Evolutionary conservation across 2,797 vertebrate species (phyloP), one percentile per base, ranked within the genome.

Genomic region (Etheostoma nigrum): DNA sequence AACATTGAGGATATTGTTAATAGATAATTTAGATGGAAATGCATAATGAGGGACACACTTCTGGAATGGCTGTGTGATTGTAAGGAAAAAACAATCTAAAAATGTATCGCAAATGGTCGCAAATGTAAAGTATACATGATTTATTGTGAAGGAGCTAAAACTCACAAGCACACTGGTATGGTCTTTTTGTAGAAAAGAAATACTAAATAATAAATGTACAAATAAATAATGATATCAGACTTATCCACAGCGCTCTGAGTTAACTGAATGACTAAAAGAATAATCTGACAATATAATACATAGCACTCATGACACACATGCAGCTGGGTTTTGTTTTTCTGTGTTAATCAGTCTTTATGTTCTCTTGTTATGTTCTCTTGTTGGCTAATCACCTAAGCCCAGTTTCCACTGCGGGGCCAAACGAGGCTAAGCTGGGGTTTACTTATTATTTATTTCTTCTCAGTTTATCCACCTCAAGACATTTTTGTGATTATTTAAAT

Each of bases 311-410:
- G 49, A 67, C 60, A 59, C 54, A 63, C 69, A 36, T 1, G 14
- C 42, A 63, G 23, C 33, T 55, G 40, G 1, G 48, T 33, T 59
- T 48, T 74, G 67, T 84, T 74, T 78, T 72, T 58, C 58, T 66
- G 42, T 27, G 54, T 82, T 84, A 70, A 72, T 81, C 53, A 52
- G 66, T 45, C 58, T 14, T 59, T 51, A 60, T 74, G 82, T 70
- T 79, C 51, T 73, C 61, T 79, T 40, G 25, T 87, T 70, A 74
- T 69, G 62, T 51, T 79, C 55, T 60, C 33, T 72, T 78, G n/a
- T 78, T 36, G 55, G 72, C 40, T 86, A 84, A 89, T 90, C 78
- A 69, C 65, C 69, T 81, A 62, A 79, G 25, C 73, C 71, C 66
- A 47, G 72, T 72, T 83, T 78, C 44, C 75, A 61, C 54, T 14